Base-by-base conservation (phyloP, 2,797 vertebrate genomes). In the Galagoides demidoff region DNA sequence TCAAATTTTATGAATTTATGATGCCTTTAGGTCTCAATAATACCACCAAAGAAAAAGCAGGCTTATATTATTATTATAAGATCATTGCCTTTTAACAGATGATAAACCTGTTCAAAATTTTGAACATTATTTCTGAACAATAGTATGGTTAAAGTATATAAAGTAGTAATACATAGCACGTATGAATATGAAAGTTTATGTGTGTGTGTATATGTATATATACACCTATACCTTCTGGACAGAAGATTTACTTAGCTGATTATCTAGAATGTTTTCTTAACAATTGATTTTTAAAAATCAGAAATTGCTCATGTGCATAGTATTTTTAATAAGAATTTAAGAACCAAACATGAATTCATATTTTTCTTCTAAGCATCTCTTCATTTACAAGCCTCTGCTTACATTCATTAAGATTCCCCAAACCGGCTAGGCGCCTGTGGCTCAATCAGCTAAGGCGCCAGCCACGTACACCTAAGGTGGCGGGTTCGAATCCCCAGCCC, bases 191-290 rank as follows among this genome's bases (percentile, higher is more conserved):
- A 66, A 66, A 9, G 31, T 43, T 6, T 14, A 7, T 25, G 31
- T 25, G 11, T n/a, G 13, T 64, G 29, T 64, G 5, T 37, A 16
- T 57, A 0, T 10, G 10, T 22, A 59, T 14, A 55, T 14, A 39
- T 2, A n/a, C 16, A 57, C 43, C 52, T 55, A 70, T 22, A 45
- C 23, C 45, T 73, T 79, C 64, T 71, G 43, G 19, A 68, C 3
- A 55, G 29, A 94, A 64, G 16, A 90, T 22, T 81, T 64, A 45
- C 49, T 55, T 71, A 71, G 34, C 7, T 93, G 73, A 94, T 59
- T 84, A 68, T 59, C 25, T 91, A 45, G 43, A 83, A 57, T 68
- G 27, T 43, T 83, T 92, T 81, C 63, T 43, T n/a, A 93, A 96
- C 66, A 95, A 76, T 2, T 93, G n/a, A 74, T 39, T 87, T 89